Conservation (phyloP, 2,888 invertebrate species). For the Imbricaverruca yamaguchii region DNA sequence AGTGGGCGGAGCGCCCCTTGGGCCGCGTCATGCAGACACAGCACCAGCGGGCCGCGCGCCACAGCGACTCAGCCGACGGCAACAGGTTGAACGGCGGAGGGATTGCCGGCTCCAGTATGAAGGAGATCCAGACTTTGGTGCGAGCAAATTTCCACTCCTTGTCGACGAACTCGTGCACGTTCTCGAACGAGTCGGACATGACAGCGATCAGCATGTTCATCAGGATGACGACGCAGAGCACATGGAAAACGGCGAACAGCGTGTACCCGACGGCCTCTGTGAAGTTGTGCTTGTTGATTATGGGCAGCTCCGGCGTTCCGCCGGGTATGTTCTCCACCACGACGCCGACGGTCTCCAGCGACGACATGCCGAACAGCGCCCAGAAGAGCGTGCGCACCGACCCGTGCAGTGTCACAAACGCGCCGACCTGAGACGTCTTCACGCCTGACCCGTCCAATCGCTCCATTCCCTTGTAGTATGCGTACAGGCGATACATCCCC, state of each 20-base stretch:
- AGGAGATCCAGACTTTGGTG: conserved; percentile 63
- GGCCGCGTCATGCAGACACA: conserved; percentile 40
- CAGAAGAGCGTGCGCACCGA: conserved; percentile 60
- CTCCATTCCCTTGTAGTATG: conserved; percentile 58
- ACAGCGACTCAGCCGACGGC: conserved; percentile 49
- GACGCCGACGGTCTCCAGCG: conserved; percentile 56
- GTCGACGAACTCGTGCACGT: conserved; percentile 58
- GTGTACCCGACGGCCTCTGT: conserved; percentile 61
- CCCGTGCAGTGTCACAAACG: conserved; percentile 51
- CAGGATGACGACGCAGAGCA: conserved; percentile 61
- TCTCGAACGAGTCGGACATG: conserved; percentile 67
- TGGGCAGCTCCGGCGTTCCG: conserved; percentile 38
- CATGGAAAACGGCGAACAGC: conserved; percentile 53
- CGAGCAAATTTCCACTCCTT: conserved; percentile 70
- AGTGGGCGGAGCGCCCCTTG: conserved; percentile 43
- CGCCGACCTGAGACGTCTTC: conserved; percentile 51
- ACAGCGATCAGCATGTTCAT: conserved; percentile 65
- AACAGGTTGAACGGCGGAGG: conserved; percentile 66
- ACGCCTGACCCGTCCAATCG: conserved; percentile 52
- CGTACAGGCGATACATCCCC: conserved; percentile 55
- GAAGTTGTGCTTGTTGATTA: conserved; percentile 51
- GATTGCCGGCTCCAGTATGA: conserved; percentile 59
- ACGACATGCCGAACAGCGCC: conserved; percentile 60
- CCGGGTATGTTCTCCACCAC: conserved; percentile 54
- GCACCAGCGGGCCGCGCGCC: conserved; percentile 46